Evolutionary conservation across 2,113 vertebrate genomes (phyloP).

Genomic region (Rhynchopsitta pachyrhyncha): DNA sequence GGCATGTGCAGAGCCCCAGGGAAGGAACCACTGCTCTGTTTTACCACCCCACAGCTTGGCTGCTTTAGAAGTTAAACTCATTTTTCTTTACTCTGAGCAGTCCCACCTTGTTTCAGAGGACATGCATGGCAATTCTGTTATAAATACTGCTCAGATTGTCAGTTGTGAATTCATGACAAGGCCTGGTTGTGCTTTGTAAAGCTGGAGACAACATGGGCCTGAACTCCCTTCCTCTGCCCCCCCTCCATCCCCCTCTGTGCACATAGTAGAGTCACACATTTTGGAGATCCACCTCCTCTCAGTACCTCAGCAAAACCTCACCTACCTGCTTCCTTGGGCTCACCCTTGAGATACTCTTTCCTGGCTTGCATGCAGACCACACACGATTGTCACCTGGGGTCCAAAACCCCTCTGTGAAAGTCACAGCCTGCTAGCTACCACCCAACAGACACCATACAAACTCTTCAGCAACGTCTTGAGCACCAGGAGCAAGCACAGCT

Average conservation of each 20-base stretch:
- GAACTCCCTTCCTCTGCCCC: neutral
- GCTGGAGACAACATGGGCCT: neutral
- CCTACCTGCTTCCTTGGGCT: neutral
- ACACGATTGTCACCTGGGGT: neutral
- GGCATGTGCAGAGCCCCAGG: neutral
- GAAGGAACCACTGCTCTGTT: neutral
- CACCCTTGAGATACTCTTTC: neutral
- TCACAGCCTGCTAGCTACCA: neutral
- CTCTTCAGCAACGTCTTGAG: neutral
- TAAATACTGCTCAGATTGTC: neutral
- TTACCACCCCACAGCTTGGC: neutral
- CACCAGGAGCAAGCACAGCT: neutral
- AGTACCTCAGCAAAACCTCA: neutral
- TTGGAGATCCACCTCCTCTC: neutral
- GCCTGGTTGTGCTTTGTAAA: neutral
- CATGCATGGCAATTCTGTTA: rapidly evolving
- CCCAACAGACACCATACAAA: neutral
- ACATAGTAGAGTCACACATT: neutral
- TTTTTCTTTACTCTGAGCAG: neutral
- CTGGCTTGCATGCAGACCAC: neutral
- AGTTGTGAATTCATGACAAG: neutral
- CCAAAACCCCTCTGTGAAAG: neutral
- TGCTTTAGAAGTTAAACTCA: neutral
- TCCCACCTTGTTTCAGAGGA: neutral
- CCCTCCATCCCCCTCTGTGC: too few relatives aligned